phyloP scores from a whole-genome alignment of 2,797 vertebrate species.

The Falco columbarius region DNA sequence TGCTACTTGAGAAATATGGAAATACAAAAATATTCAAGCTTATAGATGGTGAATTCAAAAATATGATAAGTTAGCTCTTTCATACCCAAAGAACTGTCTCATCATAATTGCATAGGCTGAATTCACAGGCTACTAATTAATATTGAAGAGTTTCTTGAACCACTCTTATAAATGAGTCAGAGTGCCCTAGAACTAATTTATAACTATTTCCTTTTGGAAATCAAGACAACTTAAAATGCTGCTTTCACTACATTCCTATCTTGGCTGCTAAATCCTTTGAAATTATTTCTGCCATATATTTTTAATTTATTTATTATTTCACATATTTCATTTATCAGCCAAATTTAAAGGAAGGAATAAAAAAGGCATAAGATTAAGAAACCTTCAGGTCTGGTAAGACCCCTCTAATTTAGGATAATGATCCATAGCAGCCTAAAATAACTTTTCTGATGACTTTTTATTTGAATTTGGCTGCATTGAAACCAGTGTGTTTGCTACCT shows the following conservation, averaged over 20 bases:
- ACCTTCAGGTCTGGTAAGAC: background rate
- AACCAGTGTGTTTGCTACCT: background rate
- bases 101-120: slow-evolving; percentile 76
- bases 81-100: slow-evolving; percentile 74
- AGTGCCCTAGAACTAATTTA: slow-evolving; percentile 67
- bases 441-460: background rate
- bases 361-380: background rate
- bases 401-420: background rate
- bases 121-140: slow-evolving; percentile 81
- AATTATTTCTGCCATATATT: background rate
- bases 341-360: background rate
- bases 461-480: slow-evolving; percentile 2
- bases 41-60: slow-evolving; percentile 81
- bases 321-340: background rate
- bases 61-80: slow-evolving; percentile 82
- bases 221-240: slow-evolving; percentile 65
- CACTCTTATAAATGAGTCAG: slow-evolving; percentile 60
- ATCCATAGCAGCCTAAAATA: background rate
- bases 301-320: slow-evolving; percentile 49
- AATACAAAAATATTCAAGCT: slow-evolving; percentile 83
- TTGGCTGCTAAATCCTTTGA: slow-evolving; percentile 36
- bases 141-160: slow-evolving; percentile 75
- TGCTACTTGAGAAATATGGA: slow-evolving; percentile 96
- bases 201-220: slow-evolving; percentile 73
- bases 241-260: slow-evolving; percentile 36